phyloP scores from a whole-genome alignment of 2,113 vertebrate species.

The Strix uralensis region DNA sequence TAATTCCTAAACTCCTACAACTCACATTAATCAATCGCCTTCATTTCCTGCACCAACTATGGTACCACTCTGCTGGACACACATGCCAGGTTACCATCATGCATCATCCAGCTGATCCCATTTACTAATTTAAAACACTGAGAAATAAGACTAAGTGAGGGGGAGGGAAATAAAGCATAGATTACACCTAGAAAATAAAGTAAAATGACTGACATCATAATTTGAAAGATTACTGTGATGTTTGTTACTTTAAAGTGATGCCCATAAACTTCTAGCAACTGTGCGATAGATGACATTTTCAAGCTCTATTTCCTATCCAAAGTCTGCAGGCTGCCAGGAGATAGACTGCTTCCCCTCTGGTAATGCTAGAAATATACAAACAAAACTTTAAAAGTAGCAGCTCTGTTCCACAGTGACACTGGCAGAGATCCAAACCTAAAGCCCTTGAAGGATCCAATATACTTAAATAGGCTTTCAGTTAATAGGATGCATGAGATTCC shows the following conservation, averaged over 20 bases:
- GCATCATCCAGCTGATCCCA: background rate
- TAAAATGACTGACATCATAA: background rate
- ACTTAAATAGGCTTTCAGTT: background rate
- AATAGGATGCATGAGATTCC: background rate
- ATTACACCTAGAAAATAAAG: background rate
- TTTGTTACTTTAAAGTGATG: conserved; percentile 10
- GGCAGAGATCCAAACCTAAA: conserved; percentile 26
- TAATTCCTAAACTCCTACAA: background rate
- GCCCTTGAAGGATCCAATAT: background rate
- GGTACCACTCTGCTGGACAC: background rate
- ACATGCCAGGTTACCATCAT: background rate
- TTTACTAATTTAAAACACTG: background rate
- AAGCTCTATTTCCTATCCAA: conserved; percentile 46
- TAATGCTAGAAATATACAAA: conserved; percentile 34
- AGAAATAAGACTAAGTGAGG: background rate
- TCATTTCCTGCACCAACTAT: background rate
- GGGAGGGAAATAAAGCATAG: background rate
- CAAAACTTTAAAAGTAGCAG: conserved; percentile 32
- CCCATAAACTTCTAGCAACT: background rate
- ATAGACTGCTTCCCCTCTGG: conserved; percentile 27
- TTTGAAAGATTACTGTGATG: background rate
- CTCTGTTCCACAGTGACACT: background rate
- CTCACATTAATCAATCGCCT: background rate
- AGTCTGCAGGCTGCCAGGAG: conserved; percentile 20
- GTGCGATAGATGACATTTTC: conserved; percentile 19